Evolutionary conservation across 1,140 invertebrate genomes (phyloP).

Genomic region (Hestina assimilis): DNA sequence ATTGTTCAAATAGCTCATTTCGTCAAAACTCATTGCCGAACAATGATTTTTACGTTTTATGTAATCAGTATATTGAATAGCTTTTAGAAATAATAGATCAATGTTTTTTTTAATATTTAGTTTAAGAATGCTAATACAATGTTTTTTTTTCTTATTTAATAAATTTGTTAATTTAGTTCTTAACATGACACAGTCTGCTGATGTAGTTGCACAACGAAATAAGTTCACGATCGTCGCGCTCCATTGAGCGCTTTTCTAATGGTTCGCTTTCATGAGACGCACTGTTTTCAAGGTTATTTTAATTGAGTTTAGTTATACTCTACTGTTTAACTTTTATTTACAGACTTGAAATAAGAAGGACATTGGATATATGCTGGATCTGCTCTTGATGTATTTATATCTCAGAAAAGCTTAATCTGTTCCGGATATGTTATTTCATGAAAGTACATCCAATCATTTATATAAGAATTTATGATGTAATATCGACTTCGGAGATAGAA

Average conservation of each 20-base stretch:
- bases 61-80: too few species aligned
- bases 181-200: neutral
- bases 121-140: neutral
- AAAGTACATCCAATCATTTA: too few species aligned
- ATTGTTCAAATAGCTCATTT: neutral
- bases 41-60: neutral
- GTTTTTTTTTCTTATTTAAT: neutral
- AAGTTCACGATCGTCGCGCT: conserved; percentile 72
- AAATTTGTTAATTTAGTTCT: conserved; percentile 3
- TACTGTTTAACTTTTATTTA: too few species aligned
- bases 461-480: too few species aligned
- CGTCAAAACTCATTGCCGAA: neutral
- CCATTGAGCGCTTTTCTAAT: conserved; percentile 62
- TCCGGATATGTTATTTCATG: too few species aligned
- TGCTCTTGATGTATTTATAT: too few species aligned
- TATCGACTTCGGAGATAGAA: too few species aligned
- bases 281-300: conserved; percentile 50
- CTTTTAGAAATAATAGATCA: too few species aligned
- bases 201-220: conserved; percentile 41
- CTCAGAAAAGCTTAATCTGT: too few species aligned
- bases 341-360: too few species aligned
- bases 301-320: too few species aligned
- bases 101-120: neutral
- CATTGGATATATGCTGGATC: too few species aligned
- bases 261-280: conserved; percentile 54